phyloP scores from a whole-genome alignment of 1,140 invertebrate species.

The Bombyx mandarina region DNA sequence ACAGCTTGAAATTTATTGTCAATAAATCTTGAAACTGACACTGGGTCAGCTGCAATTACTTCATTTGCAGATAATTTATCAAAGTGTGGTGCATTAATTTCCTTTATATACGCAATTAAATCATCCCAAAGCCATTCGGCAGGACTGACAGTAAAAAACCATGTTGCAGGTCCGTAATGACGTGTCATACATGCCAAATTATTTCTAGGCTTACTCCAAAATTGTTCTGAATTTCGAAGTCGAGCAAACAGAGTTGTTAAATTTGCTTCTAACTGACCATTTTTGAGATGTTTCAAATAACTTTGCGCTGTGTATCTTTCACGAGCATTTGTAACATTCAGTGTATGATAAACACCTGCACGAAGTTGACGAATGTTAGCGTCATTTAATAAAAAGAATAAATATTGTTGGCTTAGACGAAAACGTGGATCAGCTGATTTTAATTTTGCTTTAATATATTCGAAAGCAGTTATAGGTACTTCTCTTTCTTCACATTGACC shows the following conservation, averaged over 20 bases:
- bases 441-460: conserved; percentile 16
- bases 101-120: conserved; percentile 30
- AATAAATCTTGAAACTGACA: conserved; percentile 32
- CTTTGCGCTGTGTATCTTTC: conserved; percentile 17
- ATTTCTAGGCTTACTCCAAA: conserved; percentile 18
- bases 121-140: conserved; percentile 41
- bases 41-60: conserved; percentile 15
- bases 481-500: conserved; percentile 15
- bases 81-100: conserved; percentile 24
- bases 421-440: conserved; percentile 10
- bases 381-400: conserved; percentile 17
- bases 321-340: conserved; percentile 17
- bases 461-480: conserved; percentile 15
- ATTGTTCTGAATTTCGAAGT: conserved; percentile 21
- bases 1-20: conserved; percentile 39
- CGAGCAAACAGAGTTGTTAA: conserved; percentile 20
- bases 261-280: conserved; percentile 18
- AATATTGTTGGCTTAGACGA: conserved; percentile 16
- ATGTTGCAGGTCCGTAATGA: conserved; percentile 44
- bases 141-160: conserved; percentile 50
- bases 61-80: conserved; percentile 1
- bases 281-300: conserved; percentile 18
- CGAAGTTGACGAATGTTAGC: conserved; percentile 19
- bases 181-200: conserved; percentile 15
- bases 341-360: conserved; percentile 19